Evolutionary conservation across 2,888 invertebrate genomes (phyloP), one percentile per base, ranked within the genome.

Genomic region (Hypselothyrea guttata): DNA sequence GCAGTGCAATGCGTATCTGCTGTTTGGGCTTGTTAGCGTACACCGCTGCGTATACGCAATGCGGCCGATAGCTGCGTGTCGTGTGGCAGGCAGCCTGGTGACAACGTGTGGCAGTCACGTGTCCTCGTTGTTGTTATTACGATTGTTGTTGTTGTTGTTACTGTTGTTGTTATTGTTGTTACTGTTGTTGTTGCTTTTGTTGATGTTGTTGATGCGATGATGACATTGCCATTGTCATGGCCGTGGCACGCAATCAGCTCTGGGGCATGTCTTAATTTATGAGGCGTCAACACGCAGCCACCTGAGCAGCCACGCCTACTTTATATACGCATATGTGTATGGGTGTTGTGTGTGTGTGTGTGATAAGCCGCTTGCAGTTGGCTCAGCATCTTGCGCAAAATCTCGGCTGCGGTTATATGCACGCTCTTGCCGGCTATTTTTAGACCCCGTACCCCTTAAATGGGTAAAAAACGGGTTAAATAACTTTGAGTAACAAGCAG

Each of bases 51-150:
- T 71, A 71, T 70, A 71, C 70, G 66, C 71, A 71, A 58, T 62
- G 35, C 11, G 31, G 2, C 2, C n/a, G n/a, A n/a, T 7, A 12
- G 31, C 2, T 33, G 22, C 37, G 47, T 30, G 63, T 47, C 12
- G 13, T 12, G 37, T 53, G n/a, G n/a, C n/a, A n/a, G n/a, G 53
- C 46, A 2, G 42, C 42, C 34, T 46, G 60, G 84, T 76, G 84
- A 75, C 84, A 84, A 70, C 55, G 74, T 64, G 78, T 64, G 78
- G 35, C 82, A 74, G 72, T 81, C 69, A 61, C 73, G 59, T 57
- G 59, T 11, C 7, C 16, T 42, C 47, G 58, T 9, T 28, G 2
- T 7, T 12, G 2, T 8, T 16, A 5, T 15, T n/a, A 35, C 12
- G 33, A n/a, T 38, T 16, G 44, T n/a, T 15, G 44, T 18, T 41